phyloP scores from a whole-genome alignment of 2,797 vertebrate genomes.

The Argya squamiceps region DNA sequence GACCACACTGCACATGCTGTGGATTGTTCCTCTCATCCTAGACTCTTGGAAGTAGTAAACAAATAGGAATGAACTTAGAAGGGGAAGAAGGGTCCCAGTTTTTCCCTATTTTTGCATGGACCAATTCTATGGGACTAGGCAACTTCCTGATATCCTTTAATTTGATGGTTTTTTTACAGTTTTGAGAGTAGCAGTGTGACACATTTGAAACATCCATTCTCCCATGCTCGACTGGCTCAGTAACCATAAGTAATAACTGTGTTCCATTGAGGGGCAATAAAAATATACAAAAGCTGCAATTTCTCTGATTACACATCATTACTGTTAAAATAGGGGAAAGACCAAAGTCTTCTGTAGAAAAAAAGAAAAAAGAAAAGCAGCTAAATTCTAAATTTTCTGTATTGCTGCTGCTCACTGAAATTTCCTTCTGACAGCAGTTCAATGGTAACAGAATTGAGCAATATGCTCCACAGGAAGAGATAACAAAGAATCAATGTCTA shows the following conservation, averaged over 20 bases:
- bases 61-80: not conserved
- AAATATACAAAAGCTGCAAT: not conserved
- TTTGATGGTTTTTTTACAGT: not conserved
- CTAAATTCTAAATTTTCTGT: not conserved
- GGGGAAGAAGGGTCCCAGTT: not conserved
- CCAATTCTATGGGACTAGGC: not conserved
- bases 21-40: not conserved
- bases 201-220: not conserved
- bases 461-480: conserved; percentile 18
- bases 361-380: not conserved
- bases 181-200: not conserved
- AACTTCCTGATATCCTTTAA: not conserved
- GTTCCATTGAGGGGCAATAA: not conserved
- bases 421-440: not conserved
- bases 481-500: conserved; percentile 20
- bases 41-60: not conserved
- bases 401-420: not conserved
- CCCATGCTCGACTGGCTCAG: not conserved
- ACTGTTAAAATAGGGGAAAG: not conserved
- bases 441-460: conserved; percentile 23
- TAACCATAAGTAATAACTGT: not conserved
- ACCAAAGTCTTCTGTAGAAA: not conserved
- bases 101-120: not conserved
- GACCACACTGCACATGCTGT: not conserved
- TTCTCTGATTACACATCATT: not conserved